A percentile compares a stretch with the other conserved stretches of the same genome.
Conservation (phyloP, 1,140 invertebrate genomes). For the Penaeus vannamei region DNA sequence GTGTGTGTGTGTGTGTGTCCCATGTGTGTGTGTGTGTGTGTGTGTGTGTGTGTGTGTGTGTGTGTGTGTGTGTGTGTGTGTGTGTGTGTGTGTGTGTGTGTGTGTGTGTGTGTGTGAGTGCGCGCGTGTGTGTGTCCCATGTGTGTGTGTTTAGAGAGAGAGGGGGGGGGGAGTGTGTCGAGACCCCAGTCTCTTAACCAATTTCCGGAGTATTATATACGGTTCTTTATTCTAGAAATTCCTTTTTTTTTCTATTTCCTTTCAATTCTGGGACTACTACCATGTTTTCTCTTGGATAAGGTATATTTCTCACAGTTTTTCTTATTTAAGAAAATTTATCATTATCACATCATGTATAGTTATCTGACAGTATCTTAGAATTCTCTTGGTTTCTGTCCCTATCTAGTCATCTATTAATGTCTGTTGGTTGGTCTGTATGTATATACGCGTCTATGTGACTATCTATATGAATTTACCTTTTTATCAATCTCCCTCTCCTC, state of each 20-base stretch:
- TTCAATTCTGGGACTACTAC: neutral
- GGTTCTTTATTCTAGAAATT: too few relatives aligned
- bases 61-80: too few relatives aligned
- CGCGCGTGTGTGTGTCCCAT: neutral
- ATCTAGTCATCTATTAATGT: too few relatives aligned
- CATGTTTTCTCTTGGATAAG: too few relatives aligned
- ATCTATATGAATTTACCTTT: neutral
- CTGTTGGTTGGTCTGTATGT: neutral
- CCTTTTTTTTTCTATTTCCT: too few relatives aligned
- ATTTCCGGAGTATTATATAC: too few relatives aligned
- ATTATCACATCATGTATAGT: too few relatives aligned
- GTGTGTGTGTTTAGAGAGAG: neutral
- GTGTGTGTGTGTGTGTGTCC: conserved; percentile 11
- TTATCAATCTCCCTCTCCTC: too few relatives aligned
- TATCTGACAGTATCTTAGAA: too few relatives aligned
- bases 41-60: neutral
- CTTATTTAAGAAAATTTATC: too few relatives aligned
- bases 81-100: neutral
- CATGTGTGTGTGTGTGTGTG: neutral
- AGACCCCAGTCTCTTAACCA: neutral
- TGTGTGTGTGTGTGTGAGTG: conserved; percentile 4
- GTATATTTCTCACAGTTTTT: too few relatives aligned
- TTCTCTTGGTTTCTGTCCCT: too few relatives aligned
- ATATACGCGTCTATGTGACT: neutral
- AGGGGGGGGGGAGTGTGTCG: neutral